Base-by-base conservation (phyloP, 2,113 vertebrate species). In the Perca flavescens region DNA sequence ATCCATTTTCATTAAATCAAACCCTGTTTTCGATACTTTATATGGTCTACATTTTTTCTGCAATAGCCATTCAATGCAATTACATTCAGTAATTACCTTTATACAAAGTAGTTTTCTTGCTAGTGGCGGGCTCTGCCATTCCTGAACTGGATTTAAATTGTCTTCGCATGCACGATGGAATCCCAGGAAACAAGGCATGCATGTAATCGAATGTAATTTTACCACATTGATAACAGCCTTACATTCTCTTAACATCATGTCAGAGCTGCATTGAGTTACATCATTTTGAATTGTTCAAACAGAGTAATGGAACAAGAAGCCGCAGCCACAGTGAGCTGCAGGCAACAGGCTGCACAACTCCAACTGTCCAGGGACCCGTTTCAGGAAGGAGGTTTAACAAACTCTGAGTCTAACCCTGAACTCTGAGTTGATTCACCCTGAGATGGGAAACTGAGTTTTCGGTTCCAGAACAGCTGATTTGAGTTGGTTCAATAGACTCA, bases 41-140 rank as follows among this genome's bases (percentile, higher is more conserved):
- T 21, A 28, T 40, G 15, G 15, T 46, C 6, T 9, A 21, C 15
- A 25, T 64, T 61, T 28, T 11, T 21, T 13, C n/a, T 34, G 22
- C 13, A 40, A 11, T 11, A 75, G 49, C 14, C 47, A 19, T 31
- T 57, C 16, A 34, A 34, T 66, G 10, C 46, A 46, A 58, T 56
- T 57, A 57, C 12, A 65, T 77, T 65, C 36, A 34, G 40, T 67
- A 34, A 77, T 76, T 31, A 63, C 31, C 21, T 53, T 53, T 53
- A 6, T 47, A 25, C 31, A 31, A 9, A 31, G 22, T 31, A 60
- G 70, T 0, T 47, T 61, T 9, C 2, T 49, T 34, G 11, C 19
- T 49, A 15, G 3, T 21, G 10, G n/a, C 3, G 5, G 40, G 6
- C 14, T 60, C 43, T 6, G 17, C 25, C 43, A 31, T n/a, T 11